phyloP scores from a whole-genome alignment of 2,113 vertebrate species.

The Hystrix brachyura region DNA sequence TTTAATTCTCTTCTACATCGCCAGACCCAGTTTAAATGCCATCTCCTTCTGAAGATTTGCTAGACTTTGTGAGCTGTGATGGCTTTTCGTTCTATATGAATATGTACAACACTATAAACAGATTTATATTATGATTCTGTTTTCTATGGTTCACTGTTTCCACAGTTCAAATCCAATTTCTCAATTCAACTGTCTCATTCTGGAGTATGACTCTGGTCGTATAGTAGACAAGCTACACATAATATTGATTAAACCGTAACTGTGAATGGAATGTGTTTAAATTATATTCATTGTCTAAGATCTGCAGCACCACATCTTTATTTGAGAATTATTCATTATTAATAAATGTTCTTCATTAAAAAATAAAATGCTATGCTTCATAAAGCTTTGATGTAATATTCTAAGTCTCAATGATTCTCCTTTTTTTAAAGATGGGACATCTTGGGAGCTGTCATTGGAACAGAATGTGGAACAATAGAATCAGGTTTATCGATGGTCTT shows the following conservation, averaged over 20 bases:
- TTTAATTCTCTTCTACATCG: neutral
- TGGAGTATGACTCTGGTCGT: neutral
- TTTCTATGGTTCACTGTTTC: neutral
- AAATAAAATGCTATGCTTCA: neutral
- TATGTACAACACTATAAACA: neutral
- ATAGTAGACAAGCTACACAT: neutral
- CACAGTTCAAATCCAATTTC: conserved; percentile 23
- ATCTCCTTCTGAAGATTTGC: neutral
- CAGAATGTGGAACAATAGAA: conserved; percentile 95
- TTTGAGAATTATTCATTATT: conserved; percentile 55
- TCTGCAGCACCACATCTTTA: neutral
- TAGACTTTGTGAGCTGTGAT: neutral
- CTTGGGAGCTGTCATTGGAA: conserved; percentile 92
- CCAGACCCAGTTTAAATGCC: neutral
- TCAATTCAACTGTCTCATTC: neutral
- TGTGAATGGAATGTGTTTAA: neutral
- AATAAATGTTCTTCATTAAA: neutral
- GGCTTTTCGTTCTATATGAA: conserved; percentile 13
- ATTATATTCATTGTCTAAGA: conserved; percentile 27
- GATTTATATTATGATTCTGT: neutral
- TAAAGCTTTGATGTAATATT: neutral
- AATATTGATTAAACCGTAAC: neutral
- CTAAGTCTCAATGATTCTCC: conserved; percentile 31
- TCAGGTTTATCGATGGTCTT: conserved; percentile 95
- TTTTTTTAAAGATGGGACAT: conserved; percentile 93